A percentile compares a stretch with the other conserved stretches of the same genome.
Evolutionary conservation across 2,888 invertebrate species (phyloP).

Genomic region (Volucella inanis): DNA sequence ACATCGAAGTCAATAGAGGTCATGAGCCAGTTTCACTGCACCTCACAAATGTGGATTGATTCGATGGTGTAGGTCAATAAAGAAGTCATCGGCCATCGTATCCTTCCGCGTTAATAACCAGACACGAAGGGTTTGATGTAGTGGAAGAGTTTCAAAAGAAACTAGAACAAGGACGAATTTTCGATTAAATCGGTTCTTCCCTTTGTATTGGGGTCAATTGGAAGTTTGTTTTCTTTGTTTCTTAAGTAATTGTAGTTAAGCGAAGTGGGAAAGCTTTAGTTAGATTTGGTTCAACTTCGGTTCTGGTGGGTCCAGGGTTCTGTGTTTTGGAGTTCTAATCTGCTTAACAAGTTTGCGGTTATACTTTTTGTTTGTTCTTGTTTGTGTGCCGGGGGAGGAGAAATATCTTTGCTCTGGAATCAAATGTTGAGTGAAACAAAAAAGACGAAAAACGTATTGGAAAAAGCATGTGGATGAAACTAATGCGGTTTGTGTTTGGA

Average conservation of each 20-base stretch:
- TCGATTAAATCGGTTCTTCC: slow-evolving; percentile 68
- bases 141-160: not conserved
- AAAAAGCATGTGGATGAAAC: slow-evolving; percentile 49
- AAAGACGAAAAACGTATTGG: slow-evolving; percentile 13
- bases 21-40: slow-evolving; percentile 53
- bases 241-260: slow-evolving; percentile 59
- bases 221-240: slow-evolving; percentile 71
- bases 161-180: slow-evolving; percentile 59
- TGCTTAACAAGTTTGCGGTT: slow-evolving; percentile 72
- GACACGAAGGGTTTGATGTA: slow-evolving; percentile 28
- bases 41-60: slow-evolving; percentile 21
- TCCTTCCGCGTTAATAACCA: slow-evolving; percentile 67
- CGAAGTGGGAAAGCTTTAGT: not conserved
- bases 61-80: slow-evolving; percentile 62
- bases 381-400: not conserved
- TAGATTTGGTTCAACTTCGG: not conserved
- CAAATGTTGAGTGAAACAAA: slow-evolving; percentile 44
- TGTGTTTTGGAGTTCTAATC: slow-evolving; percentile 68
- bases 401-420: slow-evolving; percentile 23
- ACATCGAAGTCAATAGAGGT: slow-evolving; percentile 40
- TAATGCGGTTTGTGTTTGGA: slow-evolving; percentile 65
- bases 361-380: slow-evolving; percentile 26
- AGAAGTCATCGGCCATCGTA: slow-evolving; percentile 38
- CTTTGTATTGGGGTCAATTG: slow-evolving; percentile 68
- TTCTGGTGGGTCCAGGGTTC: not conserved